Percentiles rank a stretch among this genome's conserved stretches.
These are phyloP conservation scores for Cistogaster globosa DNA, from an alignment of 2,888 invertebrate genomes.

Conservation along the genomic window DNA sequence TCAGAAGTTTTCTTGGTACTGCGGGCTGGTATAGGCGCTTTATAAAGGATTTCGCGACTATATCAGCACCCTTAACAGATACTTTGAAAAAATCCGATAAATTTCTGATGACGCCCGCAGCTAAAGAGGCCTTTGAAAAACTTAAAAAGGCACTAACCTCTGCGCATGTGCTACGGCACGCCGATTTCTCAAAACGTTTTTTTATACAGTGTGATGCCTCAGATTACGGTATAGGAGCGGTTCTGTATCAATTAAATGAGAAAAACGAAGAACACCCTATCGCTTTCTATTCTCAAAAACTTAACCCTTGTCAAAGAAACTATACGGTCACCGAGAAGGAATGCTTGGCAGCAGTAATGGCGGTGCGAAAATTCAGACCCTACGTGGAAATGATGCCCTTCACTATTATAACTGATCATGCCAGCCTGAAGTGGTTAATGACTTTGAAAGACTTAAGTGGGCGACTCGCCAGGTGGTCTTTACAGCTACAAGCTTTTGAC, in stretches of 20 bases:
- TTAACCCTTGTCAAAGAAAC: conserved; percentile 23
- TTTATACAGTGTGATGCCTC: conserved; percentile 66
- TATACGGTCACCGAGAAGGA: conserved; percentile 59
- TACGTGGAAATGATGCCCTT: conserved; percentile 23
- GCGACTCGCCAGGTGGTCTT: conserved; percentile 37
- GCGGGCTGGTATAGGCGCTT: neutral
- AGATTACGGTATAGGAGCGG: conserved; percentile 36
- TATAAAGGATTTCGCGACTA: neutral
- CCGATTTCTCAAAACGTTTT: conserved; percentile 35
- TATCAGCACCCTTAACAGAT: neutral
- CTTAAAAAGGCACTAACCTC: neutral
- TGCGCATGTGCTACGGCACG: conserved; percentile 5
- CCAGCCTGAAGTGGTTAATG: conserved; percentile 37
- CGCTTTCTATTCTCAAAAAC: conserved; percentile 31
- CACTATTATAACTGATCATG: conserved; percentile 3
- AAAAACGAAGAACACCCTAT: conserved; percentile 30
- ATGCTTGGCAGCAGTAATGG: conserved; percentile 43
- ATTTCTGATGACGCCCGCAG: neutral
- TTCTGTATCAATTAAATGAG: conserved; percentile 43
- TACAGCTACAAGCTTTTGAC: conserved; percentile 23
- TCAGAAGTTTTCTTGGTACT: neutral
- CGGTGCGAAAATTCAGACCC: conserved; percentile 47
- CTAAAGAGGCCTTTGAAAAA: neutral
- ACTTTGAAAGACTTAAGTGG: conserved; percentile 26
- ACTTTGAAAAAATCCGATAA: neutral